Evolutionary conservation across 2,888 invertebrate genomes (phyloP).

Genomic region (Drosophila mimica): DNA sequence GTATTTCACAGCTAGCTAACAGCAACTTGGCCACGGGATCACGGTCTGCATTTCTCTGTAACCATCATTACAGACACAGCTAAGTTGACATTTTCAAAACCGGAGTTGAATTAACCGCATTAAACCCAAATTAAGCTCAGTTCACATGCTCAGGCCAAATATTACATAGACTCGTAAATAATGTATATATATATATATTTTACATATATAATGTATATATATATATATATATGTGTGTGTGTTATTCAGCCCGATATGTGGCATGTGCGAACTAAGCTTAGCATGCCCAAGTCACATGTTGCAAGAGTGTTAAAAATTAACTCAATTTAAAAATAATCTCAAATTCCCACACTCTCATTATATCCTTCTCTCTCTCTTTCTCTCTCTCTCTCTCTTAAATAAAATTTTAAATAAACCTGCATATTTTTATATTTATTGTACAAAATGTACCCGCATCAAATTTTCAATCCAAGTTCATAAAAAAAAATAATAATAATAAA

Average conservation of each 20-base stretch:
- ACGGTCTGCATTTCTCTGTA: constrained; percentile 50
- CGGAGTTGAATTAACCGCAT: constrained; percentile 17
- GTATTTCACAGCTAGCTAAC: constrained; percentile 43
- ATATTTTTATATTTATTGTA: background rate
- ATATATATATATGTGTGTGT: background rate
- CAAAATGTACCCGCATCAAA: background rate
- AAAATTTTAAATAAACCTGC: constrained; percentile 14
- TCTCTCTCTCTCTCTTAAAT: background rate
- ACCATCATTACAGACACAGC: constrained; percentile 57
- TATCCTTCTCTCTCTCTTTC: background rate
- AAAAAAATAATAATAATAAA: constrained; percentile 1
- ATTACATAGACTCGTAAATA: too few species aligned
- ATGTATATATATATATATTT: too few species aligned
- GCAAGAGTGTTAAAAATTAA: background rate
- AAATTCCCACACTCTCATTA: background rate
- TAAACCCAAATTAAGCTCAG: constrained; percentile 2
- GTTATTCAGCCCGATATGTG: background rate
- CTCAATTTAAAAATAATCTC: too few species aligned
- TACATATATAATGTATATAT: background rate
- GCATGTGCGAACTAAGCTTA: constrained; percentile 18
- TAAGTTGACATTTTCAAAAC: constrained; percentile 54
- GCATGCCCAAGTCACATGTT: constrained; percentile 6
- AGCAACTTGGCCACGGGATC: constrained; percentile 26
- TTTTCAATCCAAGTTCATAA: constrained; percentile 1
- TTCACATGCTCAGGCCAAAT: background rate